Evolutionary conservation across 2,888 invertebrate genomes (phyloP).

Genomic region (Rotaria sp.): DNA sequence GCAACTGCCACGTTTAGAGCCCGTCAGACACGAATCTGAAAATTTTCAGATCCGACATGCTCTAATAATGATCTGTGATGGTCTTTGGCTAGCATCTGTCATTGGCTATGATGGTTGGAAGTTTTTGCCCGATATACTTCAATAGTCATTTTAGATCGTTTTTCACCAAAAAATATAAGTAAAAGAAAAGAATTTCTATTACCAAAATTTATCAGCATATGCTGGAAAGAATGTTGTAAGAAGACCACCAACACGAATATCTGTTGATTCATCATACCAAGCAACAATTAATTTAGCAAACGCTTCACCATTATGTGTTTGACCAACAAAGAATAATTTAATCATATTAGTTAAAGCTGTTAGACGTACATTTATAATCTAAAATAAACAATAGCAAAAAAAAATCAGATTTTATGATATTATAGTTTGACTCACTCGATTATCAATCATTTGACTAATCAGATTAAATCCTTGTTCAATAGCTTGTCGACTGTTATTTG

Average conservation of each 20-base stretch:
- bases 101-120: too few species aligned
- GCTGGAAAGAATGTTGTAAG: slow-evolving; percentile 10
- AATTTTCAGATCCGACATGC: too few species aligned
- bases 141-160: too few species aligned
- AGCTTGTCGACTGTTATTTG: not conserved
- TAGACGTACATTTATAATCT: not conserved
- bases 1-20: too few species aligned
- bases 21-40: too few species aligned
- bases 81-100: too few species aligned
- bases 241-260: not conserved
- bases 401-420: too few species aligned
- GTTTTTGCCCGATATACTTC: too few species aligned
- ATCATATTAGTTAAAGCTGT: slow-evolving; percentile 3
- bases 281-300: slow-evolving; percentile 23
- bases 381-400: not conserved
- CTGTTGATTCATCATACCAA: slow-evolving; percentile 25
- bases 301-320: not conserved
- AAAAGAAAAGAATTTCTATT: not conserved
- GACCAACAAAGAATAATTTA: slow-evolving; percentile 11
- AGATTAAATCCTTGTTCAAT: slow-evolving; percentile 12
- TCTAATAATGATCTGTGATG: too few species aligned
- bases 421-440: not conserved
- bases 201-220: slow-evolving; percentile 30
- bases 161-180: too few species aligned
- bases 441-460: not conserved